Evolutionary conservation across 1,140 invertebrate genomes (phyloP).

Genomic region (Drosophila nannoptera): DNA sequence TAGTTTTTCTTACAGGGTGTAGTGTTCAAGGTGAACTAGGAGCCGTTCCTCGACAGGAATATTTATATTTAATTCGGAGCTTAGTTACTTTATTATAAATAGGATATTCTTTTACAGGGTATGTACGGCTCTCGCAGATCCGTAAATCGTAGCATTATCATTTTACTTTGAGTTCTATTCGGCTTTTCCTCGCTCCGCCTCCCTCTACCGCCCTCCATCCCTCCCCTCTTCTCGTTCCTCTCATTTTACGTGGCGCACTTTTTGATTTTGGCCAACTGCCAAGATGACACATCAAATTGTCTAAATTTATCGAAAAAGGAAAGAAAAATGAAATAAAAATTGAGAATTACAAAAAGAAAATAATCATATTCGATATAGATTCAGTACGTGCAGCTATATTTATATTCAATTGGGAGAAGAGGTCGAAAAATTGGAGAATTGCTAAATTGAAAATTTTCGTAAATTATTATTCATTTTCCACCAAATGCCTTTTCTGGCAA

Average conservation of each 20-base stretch:
- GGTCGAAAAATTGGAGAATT: not conserved
- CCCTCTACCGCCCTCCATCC: not conserved
- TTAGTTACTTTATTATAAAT: too few species aligned
- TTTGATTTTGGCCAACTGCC: constrained; percentile 58
- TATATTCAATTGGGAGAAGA: not conserved
- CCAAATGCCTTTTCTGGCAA: constrained; percentile 26
- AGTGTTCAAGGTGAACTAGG: too few species aligned
- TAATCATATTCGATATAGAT: constrained; percentile 36
- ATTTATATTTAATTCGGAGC: too few species aligned
- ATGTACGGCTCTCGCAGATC: too few species aligned
- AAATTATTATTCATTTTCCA: constrained; percentile 35
- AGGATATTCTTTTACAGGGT: too few species aligned
- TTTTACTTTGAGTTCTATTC: constrained; percentile 34
- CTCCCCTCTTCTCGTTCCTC: constrained; percentile 26
- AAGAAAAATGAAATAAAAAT: constrained; percentile 24
- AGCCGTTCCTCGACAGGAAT: too few species aligned
- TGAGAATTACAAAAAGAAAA: constrained; percentile 29
- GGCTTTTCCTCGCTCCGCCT: constrained; percentile 8
- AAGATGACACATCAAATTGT: constrained; percentile 74
- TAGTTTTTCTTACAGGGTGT: not conserved
- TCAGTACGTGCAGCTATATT: constrained; percentile 17
- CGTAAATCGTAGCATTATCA: constrained; percentile 48
- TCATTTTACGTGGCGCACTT: constrained; percentile 51
- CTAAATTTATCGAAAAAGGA: constrained; percentile 56
- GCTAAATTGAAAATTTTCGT: not conserved